Percentiles rank a stretch among this genome's conserved stretches.
Evolutionary conservation across 2,888 invertebrate genomes (phyloP).

Genomic region (Orthosia incerta): DNA sequence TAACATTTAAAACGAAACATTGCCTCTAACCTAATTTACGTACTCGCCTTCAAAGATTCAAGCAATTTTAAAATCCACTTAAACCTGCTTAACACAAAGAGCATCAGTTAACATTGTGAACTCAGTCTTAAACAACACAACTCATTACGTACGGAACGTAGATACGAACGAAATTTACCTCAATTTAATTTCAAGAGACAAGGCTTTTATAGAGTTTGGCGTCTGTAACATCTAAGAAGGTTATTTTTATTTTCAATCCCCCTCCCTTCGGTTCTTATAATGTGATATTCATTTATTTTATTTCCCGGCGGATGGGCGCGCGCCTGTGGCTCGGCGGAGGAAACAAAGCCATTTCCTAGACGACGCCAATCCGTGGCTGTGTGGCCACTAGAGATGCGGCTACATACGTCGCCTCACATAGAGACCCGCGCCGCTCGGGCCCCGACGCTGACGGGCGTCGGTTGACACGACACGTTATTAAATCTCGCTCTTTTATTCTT

Average conservation of each 20-base stretch:
- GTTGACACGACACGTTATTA: constrained; percentile 66
- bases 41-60: constrained; percentile 16
- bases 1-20: constrained; percentile 23
- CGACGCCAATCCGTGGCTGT: constrained; percentile 71
- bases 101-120: constrained; percentile 40
- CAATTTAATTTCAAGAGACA: constrained; percentile 80
- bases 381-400: constrained; percentile 61
- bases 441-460: constrained; percentile 47
- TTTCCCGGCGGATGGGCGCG: constrained; percentile 83
- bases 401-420: constrained; percentile 33
- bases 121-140: constrained; percentile 72
- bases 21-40: constrained; percentile 16
- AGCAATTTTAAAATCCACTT: constrained; percentile 38
- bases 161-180: constrained; percentile 72
- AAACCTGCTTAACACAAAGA: constrained; percentile 41
- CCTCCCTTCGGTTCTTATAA: constrained; percentile 69
- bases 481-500: constrained; percentile 60
- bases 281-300: constrained; percentile 87
- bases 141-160: constrained; percentile 69
- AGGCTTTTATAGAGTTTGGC: constrained; percentile 75
- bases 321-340: constrained; percentile 78
- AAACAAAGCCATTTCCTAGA: constrained; percentile 88
- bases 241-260: constrained; percentile 78
- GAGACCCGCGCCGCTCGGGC: constrained; percentile 23
- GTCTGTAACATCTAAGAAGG: constrained; percentile 72